Base-by-base conservation (phyloP, 2,113 vertebrate species). In the Nycticebus coucang region DNA sequence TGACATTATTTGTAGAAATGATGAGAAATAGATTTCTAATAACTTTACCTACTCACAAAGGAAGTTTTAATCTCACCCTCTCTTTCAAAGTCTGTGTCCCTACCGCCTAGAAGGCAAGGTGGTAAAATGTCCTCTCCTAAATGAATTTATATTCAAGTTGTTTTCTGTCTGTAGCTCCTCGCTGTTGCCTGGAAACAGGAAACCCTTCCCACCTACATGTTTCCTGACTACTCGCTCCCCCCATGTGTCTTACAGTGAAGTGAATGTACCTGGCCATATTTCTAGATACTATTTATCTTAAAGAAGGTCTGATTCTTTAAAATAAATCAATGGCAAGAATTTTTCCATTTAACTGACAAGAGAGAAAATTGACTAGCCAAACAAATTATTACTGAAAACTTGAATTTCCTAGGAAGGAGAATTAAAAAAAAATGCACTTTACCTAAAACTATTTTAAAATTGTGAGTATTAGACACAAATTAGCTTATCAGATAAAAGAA, bases 161-260 rank as follows among this genome's bases (percentile, higher is more conserved):
- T 95, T 97, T 95, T 97, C 94, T 35, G 69, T 94, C 95, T 72
- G 96, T 84, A 98, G 95, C 91, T 80, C 97, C 91, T 94, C 62
- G 18, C 93, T 96, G 97, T 97, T 97, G 97, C 97, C 96, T 97
- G 96, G 97, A 97, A 93, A 97, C 97, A 96, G 96, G 94, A 98
- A 98, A 96, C 93, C 96, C 96, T 97, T 97, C 97, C 97, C 96
- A 98, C 97, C 96, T 97, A 95, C 97, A 96, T 28, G 97, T 92
- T 96, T 97, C 97, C 97, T 92, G 97, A 94, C n/a, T 91, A 45
- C 87, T 85, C 91, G 37, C 87, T 81, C 91, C 94, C 95, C 82
- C 79, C 71, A 50, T n/a, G 86, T 60, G 89, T 95, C 69, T 74
- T 33, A 26, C 33, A 87, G 91, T 55, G 86, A 59, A 78, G 89